Evolutionary conservation across 1,140 invertebrate species (phyloP).

Genomic region (Drosophila bocki): DNA sequence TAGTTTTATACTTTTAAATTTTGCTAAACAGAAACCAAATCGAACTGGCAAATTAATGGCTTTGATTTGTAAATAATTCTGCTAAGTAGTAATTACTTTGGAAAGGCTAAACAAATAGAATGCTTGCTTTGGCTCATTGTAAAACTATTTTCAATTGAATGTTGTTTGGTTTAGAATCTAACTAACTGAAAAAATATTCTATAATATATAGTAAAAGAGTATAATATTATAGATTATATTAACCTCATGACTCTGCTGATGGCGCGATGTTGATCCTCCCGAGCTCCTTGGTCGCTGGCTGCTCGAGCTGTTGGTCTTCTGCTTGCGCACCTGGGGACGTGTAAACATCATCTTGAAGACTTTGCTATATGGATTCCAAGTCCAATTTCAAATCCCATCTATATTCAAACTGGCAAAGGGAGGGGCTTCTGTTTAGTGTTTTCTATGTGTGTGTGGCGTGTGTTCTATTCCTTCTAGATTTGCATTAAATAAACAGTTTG

Average conservation of each 20-base stretch:
- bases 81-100: conserved; percentile 3
- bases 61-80: conserved; percentile 26
- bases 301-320: conserved; percentile 68
- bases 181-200: background rate
- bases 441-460: conserved; percentile 30
- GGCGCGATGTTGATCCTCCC: conserved; percentile 50
- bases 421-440: conserved; percentile 65
- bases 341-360: conserved; percentile 81
- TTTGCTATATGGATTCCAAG: conserved; percentile 21
- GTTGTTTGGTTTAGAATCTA: background rate
- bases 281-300: conserved; percentile 70
- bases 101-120: conserved; percentile 1
- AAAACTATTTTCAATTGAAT: conserved; percentile 7
- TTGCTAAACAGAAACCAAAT: conserved; percentile 12
- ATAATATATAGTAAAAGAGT: background rate
- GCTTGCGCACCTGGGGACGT: conserved; percentile 82
- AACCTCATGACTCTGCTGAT: conserved; percentile 55
- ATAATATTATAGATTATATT: background rate
- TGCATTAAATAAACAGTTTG: conserved; percentile 68
- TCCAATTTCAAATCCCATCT: conserved; percentile 32
- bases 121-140: background rate
- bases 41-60: background rate
- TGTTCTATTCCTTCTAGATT: conserved; percentile 42
- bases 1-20: conserved; percentile 24
- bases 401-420: conserved; percentile 25